A percentile compares a stretch with the other conserved stretches of the same genome.
Conservation (phyloP, 2,888 invertebrate species). For the Sepioteuthis lessoniana region DNA sequence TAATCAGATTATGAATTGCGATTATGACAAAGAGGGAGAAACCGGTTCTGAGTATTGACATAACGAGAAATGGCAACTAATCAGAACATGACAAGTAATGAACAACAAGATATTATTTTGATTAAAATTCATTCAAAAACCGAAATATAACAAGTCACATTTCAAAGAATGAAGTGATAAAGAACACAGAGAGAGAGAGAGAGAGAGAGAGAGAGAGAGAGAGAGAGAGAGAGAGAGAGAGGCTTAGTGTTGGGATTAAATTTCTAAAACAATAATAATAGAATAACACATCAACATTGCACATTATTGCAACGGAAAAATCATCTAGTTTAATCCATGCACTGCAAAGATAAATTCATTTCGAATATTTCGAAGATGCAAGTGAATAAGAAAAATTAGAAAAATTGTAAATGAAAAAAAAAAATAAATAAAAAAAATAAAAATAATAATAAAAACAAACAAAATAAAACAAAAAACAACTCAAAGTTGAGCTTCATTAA, state of each 20-base stretch:
- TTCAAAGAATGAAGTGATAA: background rate
- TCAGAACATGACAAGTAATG: conserved; percentile 33
- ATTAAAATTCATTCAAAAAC: conserved; percentile 33
- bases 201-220: background rate
- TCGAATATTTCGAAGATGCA: background rate
- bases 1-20: conserved; percentile 23
- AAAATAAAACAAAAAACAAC: background rate
- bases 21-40: conserved; percentile 33
- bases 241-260: background rate
- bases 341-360: conserved; percentile 33
- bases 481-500: background rate
- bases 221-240: background rate
- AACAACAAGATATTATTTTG: conserved; percentile 33
- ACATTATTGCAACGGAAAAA: conserved; percentile 15
- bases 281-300: conserved; percentile 8
- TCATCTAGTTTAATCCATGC: background rate
- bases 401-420: background rate
- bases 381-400: conserved; percentile 1
- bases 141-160: conserved; percentile 14
- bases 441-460: no score
- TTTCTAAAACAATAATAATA: background rate
- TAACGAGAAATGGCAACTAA: conserved; percentile 11
- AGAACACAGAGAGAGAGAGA: background rate
- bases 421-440: no score
- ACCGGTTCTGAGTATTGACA: conserved; percentile 4